These are phyloP conservation scores for Columba janthina DNA, from an alignment of 2,113 vertebrate genomes.

Conservation along the genomic window DNA sequence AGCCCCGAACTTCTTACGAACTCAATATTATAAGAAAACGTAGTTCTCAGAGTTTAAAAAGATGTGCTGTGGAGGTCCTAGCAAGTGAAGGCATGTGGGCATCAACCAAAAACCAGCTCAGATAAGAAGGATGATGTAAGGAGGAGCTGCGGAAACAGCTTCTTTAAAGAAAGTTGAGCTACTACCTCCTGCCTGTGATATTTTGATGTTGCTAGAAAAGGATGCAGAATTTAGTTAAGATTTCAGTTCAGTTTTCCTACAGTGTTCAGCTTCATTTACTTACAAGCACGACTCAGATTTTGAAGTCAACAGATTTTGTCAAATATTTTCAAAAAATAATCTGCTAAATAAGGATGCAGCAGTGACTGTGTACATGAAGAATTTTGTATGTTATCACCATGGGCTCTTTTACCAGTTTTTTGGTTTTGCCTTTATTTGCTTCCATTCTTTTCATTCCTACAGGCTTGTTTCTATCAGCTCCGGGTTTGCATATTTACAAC, in stretches of 20 bases:
- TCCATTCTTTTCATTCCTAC: background rate
- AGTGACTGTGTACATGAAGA: fast-evolving
- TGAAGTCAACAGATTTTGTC: background rate
- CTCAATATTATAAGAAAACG: no score
- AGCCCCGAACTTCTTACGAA: no score
- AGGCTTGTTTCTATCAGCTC: background rate
- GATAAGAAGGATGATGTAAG: background rate
- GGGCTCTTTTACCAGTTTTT: background rate
- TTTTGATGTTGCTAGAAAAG: background rate
- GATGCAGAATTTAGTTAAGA: background rate
- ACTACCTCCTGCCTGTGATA: background rate
- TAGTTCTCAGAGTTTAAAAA: background rate
- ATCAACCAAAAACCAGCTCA: background rate
- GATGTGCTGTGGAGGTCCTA: background rate
- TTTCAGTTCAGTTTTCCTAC: background rate
- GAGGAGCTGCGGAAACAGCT: background rate
- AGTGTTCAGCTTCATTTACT: background rate
- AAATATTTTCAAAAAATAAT: background rate
- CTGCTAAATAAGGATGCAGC: background rate
- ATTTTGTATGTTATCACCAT: fast-evolving
- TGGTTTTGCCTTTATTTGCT: background rate
- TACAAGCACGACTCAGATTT: background rate
- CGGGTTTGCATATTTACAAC: background rate
- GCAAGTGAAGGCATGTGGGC: background rate
- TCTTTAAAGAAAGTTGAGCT: background rate